Percentiles rank a stretch among this genome's conserved stretches.
Conservation (phyloP, 2,113 vertebrate species). For the Ageneiosus marmoratus region DNA sequence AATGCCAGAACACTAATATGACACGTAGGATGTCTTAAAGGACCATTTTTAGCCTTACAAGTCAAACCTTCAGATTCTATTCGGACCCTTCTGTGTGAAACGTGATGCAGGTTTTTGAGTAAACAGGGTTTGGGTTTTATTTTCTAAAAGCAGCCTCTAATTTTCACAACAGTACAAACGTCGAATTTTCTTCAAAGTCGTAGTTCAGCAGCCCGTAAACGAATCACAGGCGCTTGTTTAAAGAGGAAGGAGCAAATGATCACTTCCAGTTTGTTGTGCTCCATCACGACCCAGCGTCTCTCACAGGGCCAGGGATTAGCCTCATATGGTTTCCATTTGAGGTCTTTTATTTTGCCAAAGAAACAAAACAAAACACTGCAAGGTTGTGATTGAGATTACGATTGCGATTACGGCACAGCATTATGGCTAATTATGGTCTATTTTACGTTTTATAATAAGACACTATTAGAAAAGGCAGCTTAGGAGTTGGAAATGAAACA, state of each 20-base stretch:
- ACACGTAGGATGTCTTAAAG: background rate
- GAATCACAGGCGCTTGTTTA: slow-evolving; percentile 26
- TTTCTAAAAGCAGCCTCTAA: slow-evolving; percentile 31
- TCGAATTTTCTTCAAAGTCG: slow-evolving; percentile 32
- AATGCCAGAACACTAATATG: background rate
- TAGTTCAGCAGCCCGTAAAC: slow-evolving; percentile 21
- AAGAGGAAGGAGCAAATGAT: slow-evolving; percentile 40
- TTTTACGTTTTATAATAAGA: slow-evolving; percentile 42
- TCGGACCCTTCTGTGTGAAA: background rate
- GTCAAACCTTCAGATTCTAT: background rate
- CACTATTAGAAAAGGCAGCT: slow-evolving; percentile 10
- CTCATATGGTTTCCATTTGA: slow-evolving; percentile 31
- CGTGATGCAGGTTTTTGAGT: background rate
- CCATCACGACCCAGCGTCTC: background rate
- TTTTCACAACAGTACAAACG: slow-evolving; percentile 21
- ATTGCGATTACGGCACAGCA: slow-evolving; percentile 18
- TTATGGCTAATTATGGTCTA: slow-evolving; percentile 45
- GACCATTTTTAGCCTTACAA: background rate
- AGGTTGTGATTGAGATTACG: slow-evolving; percentile 7
- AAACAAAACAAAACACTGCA: background rate
- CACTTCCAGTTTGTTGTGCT: slow-evolving; percentile 15
- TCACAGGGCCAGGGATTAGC: slow-evolving; percentile 15
- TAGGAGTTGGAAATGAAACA: background rate
- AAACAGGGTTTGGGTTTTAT: background rate
- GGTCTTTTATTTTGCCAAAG: background rate